These are phyloP conservation scores for Peromyscus californicus DNA, from an alignment of 2,113 vertebrate genomes.

Conservation along the genomic window DNA sequence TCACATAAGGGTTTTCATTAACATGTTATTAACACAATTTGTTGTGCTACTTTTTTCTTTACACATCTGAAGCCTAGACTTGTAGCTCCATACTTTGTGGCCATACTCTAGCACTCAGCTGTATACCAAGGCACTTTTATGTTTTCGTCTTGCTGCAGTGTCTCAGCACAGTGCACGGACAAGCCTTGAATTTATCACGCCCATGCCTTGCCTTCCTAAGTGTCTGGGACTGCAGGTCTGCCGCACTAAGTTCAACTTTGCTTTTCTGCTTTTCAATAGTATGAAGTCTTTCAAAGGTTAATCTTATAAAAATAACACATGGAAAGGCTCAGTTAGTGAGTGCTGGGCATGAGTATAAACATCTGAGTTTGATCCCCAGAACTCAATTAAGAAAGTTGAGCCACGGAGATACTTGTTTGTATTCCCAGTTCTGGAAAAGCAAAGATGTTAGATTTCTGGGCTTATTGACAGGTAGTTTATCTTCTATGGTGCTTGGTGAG, in stretches of 20 bases:
- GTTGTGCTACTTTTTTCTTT: background rate
- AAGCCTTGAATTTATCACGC: background rate
- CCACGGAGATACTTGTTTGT: accelerated
- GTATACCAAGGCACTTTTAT: background rate
- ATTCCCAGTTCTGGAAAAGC: background rate
- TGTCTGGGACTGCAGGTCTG: background rate
- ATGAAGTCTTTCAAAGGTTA: background rate
- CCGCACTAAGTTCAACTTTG: background rate
- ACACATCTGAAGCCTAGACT: background rate
- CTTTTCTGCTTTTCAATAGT: background rate
- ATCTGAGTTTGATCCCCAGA: background rate
- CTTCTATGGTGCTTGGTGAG: background rate
- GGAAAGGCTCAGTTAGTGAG: background rate
- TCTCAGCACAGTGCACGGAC: background rate
- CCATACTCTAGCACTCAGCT: too few relatives aligned
- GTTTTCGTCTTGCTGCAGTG: background rate
- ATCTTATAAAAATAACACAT: background rate
- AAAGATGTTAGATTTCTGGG: background rate
- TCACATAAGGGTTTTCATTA: background rate
- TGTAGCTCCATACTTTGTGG: too few relatives aligned
- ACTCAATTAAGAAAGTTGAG: background rate
- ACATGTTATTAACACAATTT: background rate
- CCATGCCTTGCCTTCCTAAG: background rate
- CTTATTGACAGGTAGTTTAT: background rate
- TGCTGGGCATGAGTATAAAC: background rate